Evolutionary conservation across 1,140 invertebrate genomes (phyloP).

Genomic region (Adoxophyes honmai): DNA sequence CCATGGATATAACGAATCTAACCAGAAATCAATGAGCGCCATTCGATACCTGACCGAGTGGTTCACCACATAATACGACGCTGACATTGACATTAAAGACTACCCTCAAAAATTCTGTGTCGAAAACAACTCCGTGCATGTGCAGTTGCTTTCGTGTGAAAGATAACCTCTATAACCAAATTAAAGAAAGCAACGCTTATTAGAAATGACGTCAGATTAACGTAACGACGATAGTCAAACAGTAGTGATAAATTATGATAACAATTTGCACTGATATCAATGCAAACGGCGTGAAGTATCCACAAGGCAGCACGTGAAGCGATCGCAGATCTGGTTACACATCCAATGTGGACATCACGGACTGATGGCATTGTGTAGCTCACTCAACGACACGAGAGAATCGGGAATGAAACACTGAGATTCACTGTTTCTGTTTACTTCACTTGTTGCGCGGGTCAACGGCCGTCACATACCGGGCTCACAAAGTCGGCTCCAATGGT

Average conservation of each 20-base stretch:
- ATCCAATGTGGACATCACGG: too few relatives aligned
- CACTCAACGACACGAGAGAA: too few relatives aligned
- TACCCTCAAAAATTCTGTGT: too few relatives aligned
- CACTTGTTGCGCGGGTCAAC: conserved; percentile 52
- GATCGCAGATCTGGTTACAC: too few relatives aligned
- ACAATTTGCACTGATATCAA: conserved; percentile 53
- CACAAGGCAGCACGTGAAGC: conserved; percentile 8
- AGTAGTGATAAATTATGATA: conserved; percentile 62
- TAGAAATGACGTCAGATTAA: conserved; percentile 42
- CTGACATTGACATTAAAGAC: too few relatives aligned
- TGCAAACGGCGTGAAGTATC: conserved; percentile 28
- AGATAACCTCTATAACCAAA: neutral
- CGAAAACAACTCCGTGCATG: too few relatives aligned
- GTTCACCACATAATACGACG: too few relatives aligned
- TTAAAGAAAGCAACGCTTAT: conserved; percentile 4
- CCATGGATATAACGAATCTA: conserved; percentile 13
- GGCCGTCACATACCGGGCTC: conserved; percentile 82
- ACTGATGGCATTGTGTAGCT: too few relatives aligned
- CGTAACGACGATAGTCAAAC: conserved; percentile 62
- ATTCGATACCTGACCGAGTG: too few relatives aligned
- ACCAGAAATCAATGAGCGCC: conserved; percentile 9
- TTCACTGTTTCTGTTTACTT: conserved; percentile 36
- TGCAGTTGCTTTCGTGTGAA: too few relatives aligned
- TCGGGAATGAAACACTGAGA: too few relatives aligned
- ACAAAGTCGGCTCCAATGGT: conserved; percentile 88